A percentile compares a stretch with the other conserved stretches of the same genome.
These are phyloP conservation scores for Scaptomyza graminum DNA, from an alignment of 1,140 invertebrate genomes.

Conservation along the genomic window DNA sequence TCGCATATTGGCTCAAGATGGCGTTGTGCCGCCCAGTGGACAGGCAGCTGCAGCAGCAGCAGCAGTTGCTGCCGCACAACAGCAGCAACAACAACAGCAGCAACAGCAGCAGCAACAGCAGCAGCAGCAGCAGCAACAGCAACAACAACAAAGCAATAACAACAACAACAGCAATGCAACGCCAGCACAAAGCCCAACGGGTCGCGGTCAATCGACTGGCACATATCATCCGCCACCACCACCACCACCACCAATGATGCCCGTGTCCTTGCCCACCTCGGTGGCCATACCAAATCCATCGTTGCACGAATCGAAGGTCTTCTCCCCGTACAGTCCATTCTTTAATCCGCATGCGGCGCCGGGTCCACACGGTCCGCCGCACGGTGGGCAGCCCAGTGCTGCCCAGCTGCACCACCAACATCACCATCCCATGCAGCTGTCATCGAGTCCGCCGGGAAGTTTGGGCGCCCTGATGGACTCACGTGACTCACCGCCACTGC, in stretches of 20 bases:
- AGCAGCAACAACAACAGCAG: slow-evolving; percentile 50
- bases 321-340: slow-evolving; percentile 95
- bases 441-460: slow-evolving; percentile 85
- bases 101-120: slow-evolving; percentile 51
- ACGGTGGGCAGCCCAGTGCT: slow-evolving; percentile 84
- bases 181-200: slow-evolving; percentile 87
- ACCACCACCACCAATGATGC: slow-evolving; percentile 86
- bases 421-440: slow-evolving; percentile 84
- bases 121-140: slow-evolving; percentile 29
- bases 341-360: slow-evolving; percentile 86
- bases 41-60: slow-evolving; percentile 49
- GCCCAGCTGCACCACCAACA: slow-evolving; percentile 83
- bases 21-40: slow-evolving; percentile 86
- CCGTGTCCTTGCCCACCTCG: slow-evolving; percentile 92
- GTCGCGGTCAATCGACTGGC: slow-evolving; percentile 85
- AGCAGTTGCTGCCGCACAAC: slow-evolving; percentile 47
- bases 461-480: slow-evolving; percentile 88
- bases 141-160: slow-evolving; percentile 40
- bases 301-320: slow-evolving; percentile 96
- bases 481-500: slow-evolving; percentile 91
- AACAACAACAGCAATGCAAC: slow-evolving; percentile 70
- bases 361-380: slow-evolving; percentile 84
- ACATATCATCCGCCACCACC: slow-evolving; percentile 88
- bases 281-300: slow-evolving; percentile 98
- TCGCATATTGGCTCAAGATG: slow-evolving; percentile 92